These are phyloP conservation scores for Iguana delicatissima DNA, from an alignment of 2,797 vertebrate genomes.

Conservation along the genomic window DNA sequence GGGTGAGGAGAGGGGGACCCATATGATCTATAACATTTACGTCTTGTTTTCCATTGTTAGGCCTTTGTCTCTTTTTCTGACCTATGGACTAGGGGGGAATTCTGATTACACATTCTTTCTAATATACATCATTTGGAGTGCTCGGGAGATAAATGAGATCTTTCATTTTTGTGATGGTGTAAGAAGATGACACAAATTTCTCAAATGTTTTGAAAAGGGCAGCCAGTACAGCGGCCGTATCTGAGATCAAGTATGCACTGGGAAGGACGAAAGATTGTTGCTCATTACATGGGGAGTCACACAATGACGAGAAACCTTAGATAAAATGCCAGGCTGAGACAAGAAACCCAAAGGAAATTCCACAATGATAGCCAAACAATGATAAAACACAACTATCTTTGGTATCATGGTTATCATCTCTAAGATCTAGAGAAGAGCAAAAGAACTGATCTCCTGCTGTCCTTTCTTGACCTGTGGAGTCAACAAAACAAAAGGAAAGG, in stretches of 20 bases:
- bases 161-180: conserved; percentile 2
- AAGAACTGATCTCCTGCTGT: not conserved
- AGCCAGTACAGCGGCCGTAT: not conserved
- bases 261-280: not conserved
- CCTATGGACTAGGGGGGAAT: not conserved
- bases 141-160: conserved; percentile 1
- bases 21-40: not conserved
- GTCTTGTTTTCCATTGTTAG: not conserved
- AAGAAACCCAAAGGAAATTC: not conserved
- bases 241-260: conserved; percentile 7
- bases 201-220: conserved; percentile 26
- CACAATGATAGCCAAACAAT: not conserved
- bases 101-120: not conserved
- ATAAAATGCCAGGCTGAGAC: conserved; percentile 22
- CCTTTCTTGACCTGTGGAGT: not conserved
- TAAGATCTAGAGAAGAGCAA: not conserved
- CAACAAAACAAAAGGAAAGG: not conserved
- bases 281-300: conserved; percentile 9
- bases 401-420: not conserved
- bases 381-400: not conserved
- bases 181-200: not conserved
- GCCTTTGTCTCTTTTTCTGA: not conserved
- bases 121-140: not conserved
- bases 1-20: not conserved
- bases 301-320: not conserved